Conservation (phyloP, 2,888 invertebrate genomes). For the Macrosoma leucophasiata region DNA sequence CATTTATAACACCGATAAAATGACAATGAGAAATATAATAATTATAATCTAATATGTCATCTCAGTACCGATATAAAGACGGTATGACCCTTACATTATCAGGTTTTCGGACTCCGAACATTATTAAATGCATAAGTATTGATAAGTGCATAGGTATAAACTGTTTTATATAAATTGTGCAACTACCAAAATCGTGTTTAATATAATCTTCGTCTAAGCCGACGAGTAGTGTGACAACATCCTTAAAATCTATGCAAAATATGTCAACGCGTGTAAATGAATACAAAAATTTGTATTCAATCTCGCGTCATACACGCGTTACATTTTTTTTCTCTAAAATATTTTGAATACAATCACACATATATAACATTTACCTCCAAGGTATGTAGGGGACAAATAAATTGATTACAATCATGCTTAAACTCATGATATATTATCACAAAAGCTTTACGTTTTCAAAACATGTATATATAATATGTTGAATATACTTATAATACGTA, state of each 20-base stretch:
- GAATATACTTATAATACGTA: slow-evolving; percentile 34
- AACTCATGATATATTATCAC: too few species aligned
- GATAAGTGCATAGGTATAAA: too few species aligned
- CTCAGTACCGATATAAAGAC: slow-evolving; percentile 31
- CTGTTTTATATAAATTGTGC: too few species aligned
- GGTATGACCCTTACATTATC: slow-evolving; percentile 44
- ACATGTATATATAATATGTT: slow-evolving; percentile 26
- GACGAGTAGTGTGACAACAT: slow-evolving; percentile 15
- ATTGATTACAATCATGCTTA: not conserved
- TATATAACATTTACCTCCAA: not conserved
- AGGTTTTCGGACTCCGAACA: slow-evolving; percentile 62
- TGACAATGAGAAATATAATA: slow-evolving; percentile 6
- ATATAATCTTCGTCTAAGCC: slow-evolving; percentile 6
- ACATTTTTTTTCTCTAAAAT: slow-evolving; percentile 33
- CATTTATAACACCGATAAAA: slow-evolving; percentile 35
- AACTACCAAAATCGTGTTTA: too few species aligned
- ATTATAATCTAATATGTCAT: too few species aligned
- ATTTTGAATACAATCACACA: slow-evolving; percentile 6
- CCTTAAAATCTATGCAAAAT: slow-evolving; percentile 30
- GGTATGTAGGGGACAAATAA: not conserved
- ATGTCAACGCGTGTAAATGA: slow-evolving; percentile 49
- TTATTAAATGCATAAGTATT: slow-evolving; percentile 18
- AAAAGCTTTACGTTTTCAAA: slow-evolving; percentile 30
- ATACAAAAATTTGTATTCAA: slow-evolving; percentile 48
- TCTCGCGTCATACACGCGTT: slow-evolving; percentile 62